Base-by-base conservation (phyloP, 2,888 invertebrate species). In the Schizotus pectinicornis region DNA sequence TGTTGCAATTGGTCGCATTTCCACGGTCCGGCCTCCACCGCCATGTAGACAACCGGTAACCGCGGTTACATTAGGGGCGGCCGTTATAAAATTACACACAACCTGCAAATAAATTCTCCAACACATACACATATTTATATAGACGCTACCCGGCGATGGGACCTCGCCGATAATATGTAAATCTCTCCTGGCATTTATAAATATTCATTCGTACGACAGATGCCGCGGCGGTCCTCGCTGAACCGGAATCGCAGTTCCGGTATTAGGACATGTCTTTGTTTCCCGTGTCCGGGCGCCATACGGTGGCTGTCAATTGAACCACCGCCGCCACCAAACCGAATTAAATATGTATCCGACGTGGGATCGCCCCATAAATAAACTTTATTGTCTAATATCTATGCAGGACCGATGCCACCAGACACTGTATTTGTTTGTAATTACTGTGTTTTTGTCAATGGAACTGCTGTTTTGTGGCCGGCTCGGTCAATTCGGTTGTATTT, bases 231-330 rank as follows among this genome's bases (percentile, higher is more conserved):
- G 69, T 69, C 67, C 65, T 65, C 69, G 71, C 66, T 65, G 67
- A 69, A 74, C 78, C 79, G 79, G 79, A 79, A 78, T 77, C 75
- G 75, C 74, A 75, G 78, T 79, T 79, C 79, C 79, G 79, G 78
- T 77, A 68, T 32, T 36, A 67, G 70, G 69, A 72, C 74, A 73
- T 74, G 73, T 75, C 75, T 73, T 75, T 73, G 73, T 74, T 73
- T 73, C 70, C 74, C 74, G 72, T 66, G 43, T 42, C 39, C 9
- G 61, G 67, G 69, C 71, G 72, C 71, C 73, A 72, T 74, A 75
- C 72, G 73, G 74, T 64, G 68, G 68, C 66, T 70, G 72, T 73
- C 75, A 73, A 74, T 76, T 69, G 70, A 69, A 72, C 70, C 64
- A 62, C 48, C 38, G 31, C 50, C 7, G 37, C 35, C 9, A 30